Evolutionary conservation across 2,113 vertebrate species (phyloP), one percentile per base, ranked within the genome.

Genomic region (Falcunculus frontatus): DNA sequence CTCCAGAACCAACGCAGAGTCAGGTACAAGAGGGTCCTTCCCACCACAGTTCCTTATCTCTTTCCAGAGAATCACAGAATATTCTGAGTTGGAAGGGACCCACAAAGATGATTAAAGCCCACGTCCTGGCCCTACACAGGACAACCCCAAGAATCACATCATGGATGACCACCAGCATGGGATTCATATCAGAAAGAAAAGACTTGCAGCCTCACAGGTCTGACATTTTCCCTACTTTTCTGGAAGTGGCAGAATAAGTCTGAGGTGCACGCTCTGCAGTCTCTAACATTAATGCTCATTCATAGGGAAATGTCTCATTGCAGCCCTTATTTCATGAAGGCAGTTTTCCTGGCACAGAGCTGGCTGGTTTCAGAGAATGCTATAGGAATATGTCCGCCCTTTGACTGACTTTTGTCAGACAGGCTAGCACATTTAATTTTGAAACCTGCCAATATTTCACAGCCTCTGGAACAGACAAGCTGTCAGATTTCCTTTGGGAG

Each of bases 361-460:
- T 60, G 63, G 49, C 29, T 69, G 46, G 22, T 77, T 59, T 81
- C 62, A 72, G 73, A 68, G 35, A 60, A 81, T 37, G 73, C 1
- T 4, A 53, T 8, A 78, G 70, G 30, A 76, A 62, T 3, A 6
- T 0, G 1, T 8, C 74, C 73, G 41, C 69, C 69, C 86, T 90
- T 74, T 89, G 90, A 92, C 68, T 72, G 75, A 84, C 60, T 76
- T 76, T 12, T 90, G 79, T 89, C 90, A 87, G 87, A 89, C 74
- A 85, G 62, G 55, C 44, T 89, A 79, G 89, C 47, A 59, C 32
- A 53, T 73, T 87, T 81, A 50, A 52, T 82, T 95, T 93, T 89
- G 69, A 96, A 96, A 92, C 30, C 46, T 94, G 87, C 47, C 90
- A 76, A 83, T 92, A 95, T 76, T 95, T 89, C 83, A 84, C 53